Evolutionary conservation across 2,888 invertebrate genomes (phyloP).

Genomic region (Ormia ochracea): DNA sequence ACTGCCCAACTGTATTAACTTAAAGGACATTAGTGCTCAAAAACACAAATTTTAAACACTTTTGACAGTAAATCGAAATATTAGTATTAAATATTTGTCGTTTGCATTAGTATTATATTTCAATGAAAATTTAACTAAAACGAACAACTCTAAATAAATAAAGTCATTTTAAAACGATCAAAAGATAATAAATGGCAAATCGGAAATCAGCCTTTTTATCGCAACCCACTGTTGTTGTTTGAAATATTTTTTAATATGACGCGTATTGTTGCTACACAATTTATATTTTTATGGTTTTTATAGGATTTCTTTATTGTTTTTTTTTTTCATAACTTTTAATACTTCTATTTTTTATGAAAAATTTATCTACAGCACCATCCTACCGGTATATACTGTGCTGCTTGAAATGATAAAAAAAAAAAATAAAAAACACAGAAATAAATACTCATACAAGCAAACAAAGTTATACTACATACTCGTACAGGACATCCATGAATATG

Average conservation of each 20-base stretch:
- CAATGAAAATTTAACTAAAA: no score
- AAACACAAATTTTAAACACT: no score
- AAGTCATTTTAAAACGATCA: no score
- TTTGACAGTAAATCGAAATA: no score
- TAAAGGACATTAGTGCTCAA: no score
- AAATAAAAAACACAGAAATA: neutral
- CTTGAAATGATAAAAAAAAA: neutral
- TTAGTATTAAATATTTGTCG: no score
- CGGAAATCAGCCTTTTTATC: neutral
- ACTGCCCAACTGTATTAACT: no score
- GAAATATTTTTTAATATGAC: neutral
- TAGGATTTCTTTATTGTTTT: constrained; percentile 31
- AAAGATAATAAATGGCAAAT: neutral
- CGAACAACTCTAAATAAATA: no score
- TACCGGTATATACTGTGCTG: neutral
- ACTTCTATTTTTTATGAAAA: constrained; percentile 28
- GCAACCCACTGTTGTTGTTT: constrained; percentile 35
- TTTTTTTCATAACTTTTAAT: constrained; percentile 6
- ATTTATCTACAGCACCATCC: constrained; percentile 59
- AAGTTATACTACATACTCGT: neutral
- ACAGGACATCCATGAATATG: constrained; percentile 21
- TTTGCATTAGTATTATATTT: no score
- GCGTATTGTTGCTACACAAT: constrained; percentile 17
- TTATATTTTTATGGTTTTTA: constrained; percentile 47
- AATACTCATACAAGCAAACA: constrained; percentile 1